Percentiles rank a stretch among this genome's conserved stretches.
These are phyloP conservation scores for Himalopsyche anomala DNA, from an alignment of 2,888 invertebrate species.

Conservation along the genomic window DNA sequence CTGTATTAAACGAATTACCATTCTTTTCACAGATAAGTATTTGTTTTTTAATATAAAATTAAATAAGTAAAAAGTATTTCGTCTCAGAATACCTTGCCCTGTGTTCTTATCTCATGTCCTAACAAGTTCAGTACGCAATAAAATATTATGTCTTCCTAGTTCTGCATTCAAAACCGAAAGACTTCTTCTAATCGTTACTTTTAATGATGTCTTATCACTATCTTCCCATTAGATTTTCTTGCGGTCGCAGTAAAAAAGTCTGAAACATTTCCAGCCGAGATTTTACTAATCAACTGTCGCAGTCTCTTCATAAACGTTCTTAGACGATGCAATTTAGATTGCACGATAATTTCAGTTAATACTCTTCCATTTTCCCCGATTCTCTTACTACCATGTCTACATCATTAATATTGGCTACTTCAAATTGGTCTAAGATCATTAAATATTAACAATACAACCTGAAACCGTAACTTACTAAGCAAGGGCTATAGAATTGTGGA, in stretches of 20 bases:
- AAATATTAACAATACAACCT: too few relatives aligned
- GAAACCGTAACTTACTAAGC: too few relatives aligned
- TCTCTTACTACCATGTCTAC: neutral
- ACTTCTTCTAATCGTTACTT: constrained; percentile 61
- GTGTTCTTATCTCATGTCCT: constrained; percentile 26
- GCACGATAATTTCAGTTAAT: constrained; percentile 60
- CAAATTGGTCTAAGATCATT: neutral
- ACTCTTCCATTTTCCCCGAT: constrained; percentile 55
- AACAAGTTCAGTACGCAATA: neutral
- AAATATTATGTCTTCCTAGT: constrained; percentile 16
- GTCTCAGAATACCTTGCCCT: neutral
- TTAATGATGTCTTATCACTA: constrained; percentile 61
- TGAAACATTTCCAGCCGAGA: constrained; percentile 44
- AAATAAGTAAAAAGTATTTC: too few relatives aligned
- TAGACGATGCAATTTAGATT: constrained; percentile 62
- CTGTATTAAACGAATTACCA: too few relatives aligned
- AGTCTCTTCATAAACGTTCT: constrained; percentile 55
- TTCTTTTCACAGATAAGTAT: too few relatives aligned
- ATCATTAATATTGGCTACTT: constrained; percentile 48
- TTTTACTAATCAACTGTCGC: constrained; percentile 62
- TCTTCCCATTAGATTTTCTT: constrained; percentile 46
- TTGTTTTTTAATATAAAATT: too few relatives aligned
- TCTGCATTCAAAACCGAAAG: constrained; percentile 49
- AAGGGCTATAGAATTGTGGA: too few relatives aligned
- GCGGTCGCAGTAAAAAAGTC: constrained; percentile 42